Evolutionary conservation across 30 jellyfish, hydroid and myxozoan species (phyloP).

Genomic region (Clytia hemisphaerica): DNA sequence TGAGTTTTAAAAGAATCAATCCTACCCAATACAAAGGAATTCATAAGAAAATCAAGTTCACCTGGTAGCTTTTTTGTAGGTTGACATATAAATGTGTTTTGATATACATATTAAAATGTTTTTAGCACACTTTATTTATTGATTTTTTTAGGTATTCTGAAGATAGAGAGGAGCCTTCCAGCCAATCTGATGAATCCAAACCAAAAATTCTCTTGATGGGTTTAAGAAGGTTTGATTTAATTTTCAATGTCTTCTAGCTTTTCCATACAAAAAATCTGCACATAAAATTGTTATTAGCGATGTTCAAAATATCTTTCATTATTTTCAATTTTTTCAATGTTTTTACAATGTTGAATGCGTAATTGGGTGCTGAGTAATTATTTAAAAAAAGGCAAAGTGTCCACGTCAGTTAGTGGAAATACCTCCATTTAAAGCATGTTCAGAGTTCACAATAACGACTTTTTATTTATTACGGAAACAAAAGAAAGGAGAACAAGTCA

Average conservation of each 20-base stretch:
- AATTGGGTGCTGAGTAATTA: too few species aligned
- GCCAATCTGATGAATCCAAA: conserved; percentile 59
- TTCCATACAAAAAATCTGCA: neutral
- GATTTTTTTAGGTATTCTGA: conserved; percentile 32
- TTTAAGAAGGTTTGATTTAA: conserved; percentile 43
- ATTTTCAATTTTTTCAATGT: neutral
- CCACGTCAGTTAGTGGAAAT: too few species aligned
- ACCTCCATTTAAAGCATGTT: too few species aligned
- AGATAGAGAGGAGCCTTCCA: conserved; percentile 61
- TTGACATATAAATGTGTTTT: neutral
- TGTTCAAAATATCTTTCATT: neutral
- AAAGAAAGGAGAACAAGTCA: too few species aligned
- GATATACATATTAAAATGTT: neutral
- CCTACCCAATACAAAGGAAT: too few species aligned
- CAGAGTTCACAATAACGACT: too few species aligned
- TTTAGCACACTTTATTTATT: neutral
- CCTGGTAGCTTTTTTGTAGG: neutral
- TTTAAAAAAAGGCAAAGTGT: too few species aligned
- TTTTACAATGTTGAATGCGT: neutral
- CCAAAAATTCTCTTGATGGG: conserved; percentile 89
- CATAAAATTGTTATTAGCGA: neutral
- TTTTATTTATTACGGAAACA: too few species aligned
- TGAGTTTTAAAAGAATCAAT: too few species aligned
- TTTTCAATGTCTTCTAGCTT: neutral
- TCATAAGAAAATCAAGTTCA: too few species aligned